phyloP scores from a whole-genome alignment of 2,113 vertebrate genomes.

The Phrynocephalus versicolor region DNA sequence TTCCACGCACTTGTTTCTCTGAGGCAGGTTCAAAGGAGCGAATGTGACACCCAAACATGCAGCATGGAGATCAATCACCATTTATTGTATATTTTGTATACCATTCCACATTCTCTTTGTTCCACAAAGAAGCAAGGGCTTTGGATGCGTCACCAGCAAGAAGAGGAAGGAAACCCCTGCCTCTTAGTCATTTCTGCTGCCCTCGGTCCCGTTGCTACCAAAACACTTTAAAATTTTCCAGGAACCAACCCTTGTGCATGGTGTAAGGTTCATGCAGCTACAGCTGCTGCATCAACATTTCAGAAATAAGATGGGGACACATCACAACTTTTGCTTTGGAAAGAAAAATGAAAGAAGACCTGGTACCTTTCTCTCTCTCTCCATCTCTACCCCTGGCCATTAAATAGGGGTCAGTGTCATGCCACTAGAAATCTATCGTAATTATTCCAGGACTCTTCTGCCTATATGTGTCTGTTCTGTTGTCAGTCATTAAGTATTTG shows the following conservation, averaged over 20 bases:
- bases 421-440: neutral
- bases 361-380: neutral
- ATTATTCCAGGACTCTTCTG: neutral
- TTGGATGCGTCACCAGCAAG: neutral
- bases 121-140: neutral
- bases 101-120: neutral
- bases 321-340: neutral
- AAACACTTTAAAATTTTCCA: conserved; percentile 2
- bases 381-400: neutral
- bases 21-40: no score
- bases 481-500: neutral
- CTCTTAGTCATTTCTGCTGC: neutral
- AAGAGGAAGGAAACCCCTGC: neutral
- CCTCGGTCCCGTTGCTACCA: neutral
- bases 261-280: neutral
- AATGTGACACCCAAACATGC: no score
- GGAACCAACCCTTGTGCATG: neutral
- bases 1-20: neutral
- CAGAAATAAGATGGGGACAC: neutral
- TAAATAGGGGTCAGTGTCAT: neutral
- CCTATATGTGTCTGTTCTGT: neutral
- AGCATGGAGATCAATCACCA: neutral
- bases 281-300: neutral
- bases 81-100: no score
- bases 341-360: neutral